Base-by-base conservation (phyloP, 2,113 vertebrate species). In the Archilochus colubris region DNA sequence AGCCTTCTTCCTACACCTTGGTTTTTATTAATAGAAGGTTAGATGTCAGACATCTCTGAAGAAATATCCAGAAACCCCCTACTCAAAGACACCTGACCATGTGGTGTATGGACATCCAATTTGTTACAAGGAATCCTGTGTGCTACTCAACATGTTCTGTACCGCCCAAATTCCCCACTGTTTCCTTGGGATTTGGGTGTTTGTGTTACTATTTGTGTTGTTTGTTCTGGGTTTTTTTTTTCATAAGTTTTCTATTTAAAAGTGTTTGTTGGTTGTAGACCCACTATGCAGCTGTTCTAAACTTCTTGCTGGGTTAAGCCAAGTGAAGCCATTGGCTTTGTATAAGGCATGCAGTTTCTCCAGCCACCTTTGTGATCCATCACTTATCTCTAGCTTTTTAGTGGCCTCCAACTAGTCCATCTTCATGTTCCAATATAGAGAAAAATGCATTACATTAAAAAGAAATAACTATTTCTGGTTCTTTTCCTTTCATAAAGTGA, bases 61-160 rank as follows among this genome's bases (percentile, higher is more conserved):
- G 59, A 84, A 87, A 74, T 31, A 69, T 10, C 7, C 55, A 69
- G 28, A 81, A 69, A 20, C 3, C 4, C 22, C 14, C 12, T n/a
- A 10, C 30, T 48, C 23, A 9, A 44, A 81, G 50, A 40, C 48
- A 31, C 54, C 53, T 54, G n/a, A 43, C 7, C 27, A 6, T 3
- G 7, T 2, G 12, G 15, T 64, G 3, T 23, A 24, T 1, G 0
- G 6, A 33, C 1, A 2, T 58, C 36, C 80, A 62, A 4, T 69
- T 57, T 48, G 27, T 55, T 67, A 55, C 48, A 51, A 23, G 17
- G 40, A 80, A 77, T 75, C 7, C 61, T 57, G 20, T 66, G 16
- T 57, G 75, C 64, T 79, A 12, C 20, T 57, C 66, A 67, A 19
- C 20, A 38, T 36, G 24, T 63, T 87, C 58, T 15, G 7, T 53